Evolutionary conservation across 2,113 vertebrate genomes (phyloP).

Genomic region (Machaerirhynchus nigripectus): DNA sequence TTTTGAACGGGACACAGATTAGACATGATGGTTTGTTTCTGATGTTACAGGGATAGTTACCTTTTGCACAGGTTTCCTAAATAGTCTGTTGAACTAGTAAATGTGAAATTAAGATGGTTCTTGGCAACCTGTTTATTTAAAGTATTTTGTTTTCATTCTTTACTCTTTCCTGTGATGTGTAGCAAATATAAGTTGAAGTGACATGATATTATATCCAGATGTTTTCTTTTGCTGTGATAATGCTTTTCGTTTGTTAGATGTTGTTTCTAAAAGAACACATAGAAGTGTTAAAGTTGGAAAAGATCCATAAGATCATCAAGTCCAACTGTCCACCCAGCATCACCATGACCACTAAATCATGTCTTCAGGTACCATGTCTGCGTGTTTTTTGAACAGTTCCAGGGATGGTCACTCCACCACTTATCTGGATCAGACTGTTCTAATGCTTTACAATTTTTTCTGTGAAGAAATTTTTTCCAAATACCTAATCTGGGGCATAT

Average conservation of each 20-base stretch:
- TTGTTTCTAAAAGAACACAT: background rate
- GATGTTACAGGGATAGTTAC: background rate
- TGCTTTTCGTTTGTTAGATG: background rate
- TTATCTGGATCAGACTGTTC: background rate
- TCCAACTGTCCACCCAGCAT: background rate
- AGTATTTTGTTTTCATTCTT: background rate
- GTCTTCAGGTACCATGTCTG: background rate
- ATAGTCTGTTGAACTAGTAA: background rate
- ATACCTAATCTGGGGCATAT: background rate
- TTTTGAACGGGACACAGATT: background rate
- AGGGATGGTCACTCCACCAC: background rate
- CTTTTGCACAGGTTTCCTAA: background rate
- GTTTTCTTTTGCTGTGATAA: background rate
- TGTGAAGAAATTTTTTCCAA: background rate
- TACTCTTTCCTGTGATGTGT: background rate
- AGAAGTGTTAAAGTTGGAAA: background rate
- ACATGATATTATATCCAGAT: background rate
- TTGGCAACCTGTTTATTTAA: background rate
- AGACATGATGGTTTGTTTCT: background rate
- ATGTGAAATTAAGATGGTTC: background rate
- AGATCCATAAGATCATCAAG: background rate
- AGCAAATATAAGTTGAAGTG: background rate
- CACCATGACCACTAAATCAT: background rate
- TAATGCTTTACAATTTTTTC: background rate
- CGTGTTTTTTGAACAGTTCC: background rate